phyloP scores from a whole-genome alignment of 1,140 invertebrate genomes.

The Camponotus pennsylvanicus region DNA sequence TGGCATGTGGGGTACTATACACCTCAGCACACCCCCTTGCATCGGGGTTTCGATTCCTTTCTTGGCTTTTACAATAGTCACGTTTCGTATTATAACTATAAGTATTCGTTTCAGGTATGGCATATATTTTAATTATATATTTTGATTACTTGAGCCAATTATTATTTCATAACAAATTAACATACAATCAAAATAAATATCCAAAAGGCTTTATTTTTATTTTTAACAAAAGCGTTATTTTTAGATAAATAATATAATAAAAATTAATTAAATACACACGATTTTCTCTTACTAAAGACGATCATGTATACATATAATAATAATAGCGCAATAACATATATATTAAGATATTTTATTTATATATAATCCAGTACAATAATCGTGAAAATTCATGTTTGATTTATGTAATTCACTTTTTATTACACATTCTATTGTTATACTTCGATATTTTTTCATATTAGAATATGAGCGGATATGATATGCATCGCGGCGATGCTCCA shows the following conservation, averaged over 20 bases:
- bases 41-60: slow-evolving; percentile 89
- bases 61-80: slow-evolving; percentile 89
- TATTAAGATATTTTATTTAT: background rate
- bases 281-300: no score
- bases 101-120: slow-evolving; percentile 83
- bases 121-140: background rate
- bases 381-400: background rate
- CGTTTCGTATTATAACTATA: slow-evolving; percentile 89
- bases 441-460: slow-evolving; percentile 51
- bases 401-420: background rate
- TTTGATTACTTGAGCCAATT: background rate
- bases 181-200: background rate
- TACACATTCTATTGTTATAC: background rate
- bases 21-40: slow-evolving; percentile 88
- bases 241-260: background rate
- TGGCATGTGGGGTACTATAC: slow-evolving; percentile 90
- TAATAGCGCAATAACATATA: background rate
- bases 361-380: background rate
- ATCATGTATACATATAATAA: no score
- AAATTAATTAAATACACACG: background rate
- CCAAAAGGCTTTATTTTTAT: background rate
- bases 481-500: slow-evolving; percentile 86
- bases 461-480: slow-evolving; percentile 87
- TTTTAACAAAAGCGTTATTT: background rate
- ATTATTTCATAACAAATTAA: background rate